phyloP scores from a whole-genome alignment of 2,113 vertebrate genomes.

The Coptodon bakossiorum region DNA sequence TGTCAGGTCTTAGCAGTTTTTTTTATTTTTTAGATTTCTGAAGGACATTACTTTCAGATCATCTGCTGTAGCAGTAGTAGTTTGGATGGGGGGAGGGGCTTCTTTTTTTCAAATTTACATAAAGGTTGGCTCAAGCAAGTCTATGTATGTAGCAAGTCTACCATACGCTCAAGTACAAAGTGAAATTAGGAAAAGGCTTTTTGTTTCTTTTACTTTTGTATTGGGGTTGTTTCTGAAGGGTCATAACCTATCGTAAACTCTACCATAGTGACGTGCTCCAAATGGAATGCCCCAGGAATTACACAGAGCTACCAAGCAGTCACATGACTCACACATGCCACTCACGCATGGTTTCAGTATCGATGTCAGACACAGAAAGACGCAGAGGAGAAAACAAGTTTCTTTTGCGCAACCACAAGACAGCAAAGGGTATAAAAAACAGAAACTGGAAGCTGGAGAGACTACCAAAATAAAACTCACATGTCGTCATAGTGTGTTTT shows the following conservation, averaged over 20 bases:
- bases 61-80: background rate
- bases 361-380: constrained; percentile 29
- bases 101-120: background rate
- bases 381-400: constrained; percentile 26
- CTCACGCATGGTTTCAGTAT: constrained; percentile 55
- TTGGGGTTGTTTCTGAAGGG: background rate
- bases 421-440: background rate
- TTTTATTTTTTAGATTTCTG: background rate
- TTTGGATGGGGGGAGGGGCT: background rate
- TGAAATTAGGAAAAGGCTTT: background rate
- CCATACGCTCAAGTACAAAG: background rate
- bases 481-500: background rate
- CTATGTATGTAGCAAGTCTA: background rate
- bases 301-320: constrained; percentile 28
- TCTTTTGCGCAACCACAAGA: constrained; percentile 34
- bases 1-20: background rate
- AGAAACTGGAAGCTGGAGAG: background rate
- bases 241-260: constrained; percentile 28
- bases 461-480: background rate
- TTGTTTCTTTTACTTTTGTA: background rate
- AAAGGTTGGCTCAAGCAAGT: background rate
- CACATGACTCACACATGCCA: constrained; percentile 57
- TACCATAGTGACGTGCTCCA: constrained; percentile 10
- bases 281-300: constrained; percentile 53
- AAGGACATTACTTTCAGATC: background rate